Base-by-base conservation (phyloP, 2,797 vertebrate species). In the Poecile montanus region DNA sequence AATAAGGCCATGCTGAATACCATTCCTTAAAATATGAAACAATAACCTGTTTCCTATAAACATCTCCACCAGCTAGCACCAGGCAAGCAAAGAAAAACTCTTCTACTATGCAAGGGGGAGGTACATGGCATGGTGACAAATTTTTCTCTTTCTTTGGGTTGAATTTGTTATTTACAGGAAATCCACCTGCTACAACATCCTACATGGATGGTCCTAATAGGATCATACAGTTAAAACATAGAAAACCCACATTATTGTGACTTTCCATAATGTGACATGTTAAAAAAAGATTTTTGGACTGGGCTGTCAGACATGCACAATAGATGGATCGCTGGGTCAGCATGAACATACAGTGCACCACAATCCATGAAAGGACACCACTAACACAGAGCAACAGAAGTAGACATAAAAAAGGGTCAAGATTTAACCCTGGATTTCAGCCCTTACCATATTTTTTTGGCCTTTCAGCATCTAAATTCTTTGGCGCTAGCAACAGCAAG, bases 251-350 rank as follows among this genome's bases (percentile, higher is more conserved):
- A 85, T 95, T 92, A 87, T 80, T 36, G 42, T 88, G 80, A 53
- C 54, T 95, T 84, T 92, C 73, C 71, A 66, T 40, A 68, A 65
- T 47, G 63, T 80, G 93, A 90, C 9, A 16, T 61, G 65, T 71
- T 91, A 92, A 86, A 87, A 93, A 88, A 91, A 74, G 48, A 57
- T 82, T 90, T 90, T 87, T 92, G 73, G 82, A 70, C 53, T 7
- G 6, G 58, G 57, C 86, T 85, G 61, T 91, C 89, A 91, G 60
- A 60, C 76, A 82, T 21, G 57, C 27, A 89, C 78, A 86, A 22
- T 3, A 73, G 73, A 74, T 30, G 34, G 93, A 88, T 17, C 89
- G 22, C 60, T 91, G 53, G 80, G 62, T 89, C 61, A 94, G 73
- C 81, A 77, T 54, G 89, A 86, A 60, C 38, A 65, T 22, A 34